These are phyloP conservation scores for Netelia fuscicornis DNA, from an alignment of 2,888 invertebrate species.

Conservation along the genomic window DNA sequence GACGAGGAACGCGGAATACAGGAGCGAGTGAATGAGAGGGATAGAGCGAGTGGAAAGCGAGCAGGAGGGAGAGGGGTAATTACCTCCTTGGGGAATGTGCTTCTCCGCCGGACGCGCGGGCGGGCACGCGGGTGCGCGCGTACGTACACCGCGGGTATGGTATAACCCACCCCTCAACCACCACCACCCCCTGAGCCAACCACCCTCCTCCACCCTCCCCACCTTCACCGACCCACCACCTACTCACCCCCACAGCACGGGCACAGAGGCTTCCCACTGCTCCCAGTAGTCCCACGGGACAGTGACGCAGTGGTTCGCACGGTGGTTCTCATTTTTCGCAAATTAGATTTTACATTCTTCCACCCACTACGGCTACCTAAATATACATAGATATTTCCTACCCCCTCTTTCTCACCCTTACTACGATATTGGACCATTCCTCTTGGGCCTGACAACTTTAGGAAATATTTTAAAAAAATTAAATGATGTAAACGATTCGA, in stretches of 20 bases:
- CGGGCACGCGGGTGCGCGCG: conserved; percentile 63
- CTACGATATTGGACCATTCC: not conserved
- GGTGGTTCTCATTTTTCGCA: conserved; percentile 80
- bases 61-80: conserved; percentile 79
- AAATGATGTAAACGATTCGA: no score
- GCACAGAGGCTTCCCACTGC: conserved; percentile 82
- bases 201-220: no score
- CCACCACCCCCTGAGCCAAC: no score
- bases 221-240: no score
- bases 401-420: not conserved
- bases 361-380: conserved; percentile 1
- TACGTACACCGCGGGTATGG: conserved; percentile 65
- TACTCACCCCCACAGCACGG: conserved; percentile 72
- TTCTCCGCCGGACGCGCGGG: conserved; percentile 74
- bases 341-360: conserved; percentile 75
- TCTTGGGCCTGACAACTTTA: no score
- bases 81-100: conserved; percentile 82
- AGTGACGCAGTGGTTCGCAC: conserved; percentile 78
- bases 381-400: not conserved
- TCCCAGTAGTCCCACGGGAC: conserved; percentile 82
- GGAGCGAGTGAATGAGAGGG: conserved; percentile 45
- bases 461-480: no score
- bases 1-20: conserved; percentile 75
- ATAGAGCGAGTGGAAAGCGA: conserved; percentile 39
- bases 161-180: conserved; percentile 73